These are phyloP conservation scores for Gnathonemus longibarbis DNA, from an alignment of 2,113 vertebrate species.

Conservation along the genomic window DNA sequence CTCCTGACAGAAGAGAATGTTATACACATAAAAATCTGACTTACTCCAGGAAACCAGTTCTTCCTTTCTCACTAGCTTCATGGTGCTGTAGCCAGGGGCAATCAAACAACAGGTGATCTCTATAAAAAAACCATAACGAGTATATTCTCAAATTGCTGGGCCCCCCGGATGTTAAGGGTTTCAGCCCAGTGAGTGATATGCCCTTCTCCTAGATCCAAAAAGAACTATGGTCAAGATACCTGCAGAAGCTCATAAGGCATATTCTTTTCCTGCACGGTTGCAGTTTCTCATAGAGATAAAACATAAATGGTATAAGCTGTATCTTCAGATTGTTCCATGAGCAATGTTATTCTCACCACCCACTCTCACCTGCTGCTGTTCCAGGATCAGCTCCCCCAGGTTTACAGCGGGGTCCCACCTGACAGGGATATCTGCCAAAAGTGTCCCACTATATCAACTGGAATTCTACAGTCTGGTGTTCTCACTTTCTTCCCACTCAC, in stretches of 20 bases:
- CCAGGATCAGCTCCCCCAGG: neutral
- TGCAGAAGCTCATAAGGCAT: neutral
- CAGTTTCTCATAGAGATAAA: neutral
- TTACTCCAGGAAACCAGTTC: neutral
- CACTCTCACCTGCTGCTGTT: slow-evolving; percentile 14
- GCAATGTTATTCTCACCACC: slow-evolving; percentile 12
- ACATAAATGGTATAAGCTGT: neutral
- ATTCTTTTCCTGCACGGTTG: too few species aligned
- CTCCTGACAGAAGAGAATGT: neutral
- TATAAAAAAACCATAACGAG: neutral
- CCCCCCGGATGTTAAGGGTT: neutral
- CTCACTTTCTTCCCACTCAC: neutral
- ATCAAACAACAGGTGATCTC: neutral
- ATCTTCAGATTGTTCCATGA: neutral
- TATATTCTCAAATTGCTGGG: neutral
- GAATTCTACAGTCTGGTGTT: neutral
- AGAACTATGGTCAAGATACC: neutral
- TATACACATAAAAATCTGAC: neutral
- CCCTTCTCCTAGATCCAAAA: neutral
- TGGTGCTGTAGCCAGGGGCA: neutral
- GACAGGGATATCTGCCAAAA: neutral
- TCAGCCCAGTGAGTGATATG: neutral
- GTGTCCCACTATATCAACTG: neutral
- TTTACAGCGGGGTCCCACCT: neutral
- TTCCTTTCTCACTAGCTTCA: neutral